Evolutionary conservation across 2,888 invertebrate species (phyloP).

Genomic region (Caenorhabditis afra): DNA sequence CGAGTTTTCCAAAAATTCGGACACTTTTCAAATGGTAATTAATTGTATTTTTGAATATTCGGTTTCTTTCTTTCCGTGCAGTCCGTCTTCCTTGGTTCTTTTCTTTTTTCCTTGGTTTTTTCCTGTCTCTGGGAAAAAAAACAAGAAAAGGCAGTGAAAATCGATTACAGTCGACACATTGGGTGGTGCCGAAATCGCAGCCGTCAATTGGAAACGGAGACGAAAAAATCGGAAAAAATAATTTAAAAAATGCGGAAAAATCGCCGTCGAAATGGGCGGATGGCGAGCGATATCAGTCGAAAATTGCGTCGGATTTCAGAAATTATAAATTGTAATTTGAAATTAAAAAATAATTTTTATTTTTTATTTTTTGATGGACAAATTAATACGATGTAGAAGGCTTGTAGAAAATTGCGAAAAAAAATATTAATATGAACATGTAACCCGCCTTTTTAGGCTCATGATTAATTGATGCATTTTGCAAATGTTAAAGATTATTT

Average conservation of each 20-base stretch:
- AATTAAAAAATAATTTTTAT: background rate
- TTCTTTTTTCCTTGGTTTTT: background rate
- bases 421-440: no score
- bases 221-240: slow-evolving; percentile 1
- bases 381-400: background rate
- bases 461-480: no score
- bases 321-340: slow-evolving; percentile 28
- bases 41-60: no score
- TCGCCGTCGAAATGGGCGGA: slow-evolving; percentile 39
- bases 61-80: no score
- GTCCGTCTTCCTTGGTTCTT: background rate
- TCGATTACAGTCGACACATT: slow-evolving; percentile 70
- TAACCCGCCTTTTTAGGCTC: no score
- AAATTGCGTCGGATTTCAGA: slow-evolving; percentile 40
- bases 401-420: no score
- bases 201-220: slow-evolving; percentile 43
- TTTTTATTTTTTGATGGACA: background rate
- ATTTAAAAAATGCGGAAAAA: background rate
- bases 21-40: slow-evolving; percentile 62
- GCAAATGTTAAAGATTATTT: no score
- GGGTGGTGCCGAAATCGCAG: slow-evolving; percentile 64
- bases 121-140: background rate
- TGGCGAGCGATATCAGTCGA: slow-evolving; percentile 49
- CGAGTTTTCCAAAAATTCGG: slow-evolving; percentile 57
- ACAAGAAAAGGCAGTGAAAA: background rate